Conservation (phyloP, 2,113 vertebrate genomes). For the Corydoras sp. region DNA sequence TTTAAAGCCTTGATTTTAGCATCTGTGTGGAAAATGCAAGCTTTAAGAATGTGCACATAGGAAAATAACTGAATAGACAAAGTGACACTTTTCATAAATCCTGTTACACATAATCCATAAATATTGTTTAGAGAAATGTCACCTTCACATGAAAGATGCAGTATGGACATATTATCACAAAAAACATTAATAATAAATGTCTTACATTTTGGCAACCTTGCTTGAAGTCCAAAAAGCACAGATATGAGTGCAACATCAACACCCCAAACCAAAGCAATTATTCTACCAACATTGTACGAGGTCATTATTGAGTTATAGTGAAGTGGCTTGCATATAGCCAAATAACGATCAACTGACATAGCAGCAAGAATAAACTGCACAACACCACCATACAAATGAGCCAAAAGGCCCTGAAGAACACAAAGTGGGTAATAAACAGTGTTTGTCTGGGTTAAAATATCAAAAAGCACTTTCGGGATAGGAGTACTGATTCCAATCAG, state of each 20-base stretch:
- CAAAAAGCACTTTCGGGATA: constrained; percentile 62
- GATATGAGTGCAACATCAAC: constrained; percentile 18
- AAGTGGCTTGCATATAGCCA: constrained; percentile 54
- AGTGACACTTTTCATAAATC: constrained; percentile 19
- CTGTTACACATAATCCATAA: constrained; percentile 36
- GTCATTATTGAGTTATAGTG: constrained; percentile 36
- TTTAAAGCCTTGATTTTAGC: constrained; percentile 39
- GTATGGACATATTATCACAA: constrained; percentile 39
- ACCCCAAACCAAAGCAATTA: constrained; percentile 39
- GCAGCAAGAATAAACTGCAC: constrained; percentile 64
- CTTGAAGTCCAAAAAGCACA: constrained; percentile 31
- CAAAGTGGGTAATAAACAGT: constrained; percentile 53
- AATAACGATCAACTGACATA: constrained; percentile 68
- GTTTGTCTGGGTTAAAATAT: constrained; percentile 57
- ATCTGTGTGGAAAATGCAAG: constrained; percentile 30
- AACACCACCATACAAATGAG: constrained; percentile 64
- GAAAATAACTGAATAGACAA: constrained; percentile 32
- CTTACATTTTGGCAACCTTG: constrained; percentile 34
- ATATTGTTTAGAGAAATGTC: constrained; percentile 41
- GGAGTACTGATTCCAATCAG: constrained; percentile 58
- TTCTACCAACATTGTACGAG: constrained; percentile 17
- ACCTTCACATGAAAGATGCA: constrained; percentile 36
- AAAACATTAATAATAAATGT: constrained; percentile 31
- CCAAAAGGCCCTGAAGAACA: constrained; percentile 63
- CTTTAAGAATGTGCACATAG: constrained; percentile 36